A percentile compares a stretch with the other conserved stretches of the same genome.
phyloP scores from a whole-genome alignment of 2,888 invertebrate species.

The Sarcophaga rosellei region DNA sequence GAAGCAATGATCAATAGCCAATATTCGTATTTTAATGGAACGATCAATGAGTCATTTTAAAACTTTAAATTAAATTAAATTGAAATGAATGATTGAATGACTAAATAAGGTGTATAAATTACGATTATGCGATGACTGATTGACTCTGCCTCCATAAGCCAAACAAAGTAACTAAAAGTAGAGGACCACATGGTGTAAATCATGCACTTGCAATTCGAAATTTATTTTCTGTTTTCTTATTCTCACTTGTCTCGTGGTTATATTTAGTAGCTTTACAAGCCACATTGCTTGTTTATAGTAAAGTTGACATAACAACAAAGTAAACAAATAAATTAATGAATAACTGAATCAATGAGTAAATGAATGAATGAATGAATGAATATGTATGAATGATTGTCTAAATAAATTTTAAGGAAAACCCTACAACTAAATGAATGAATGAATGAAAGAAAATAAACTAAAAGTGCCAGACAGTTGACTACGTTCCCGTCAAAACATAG shows the following conservation, averaged over 20 bases:
- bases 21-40: too few species aligned
- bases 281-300: too few species aligned
- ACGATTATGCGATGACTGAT: slow-evolving; percentile 5
- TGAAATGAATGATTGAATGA: slow-evolving; percentile 25
- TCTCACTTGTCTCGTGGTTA: background rate
- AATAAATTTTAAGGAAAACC: slow-evolving; percentile 6
- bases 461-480: slow-evolving; percentile 64
- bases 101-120: slow-evolving; percentile 53
- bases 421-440: background rate
- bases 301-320: too few species aligned
- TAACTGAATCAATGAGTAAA: too few species aligned
- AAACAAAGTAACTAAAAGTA: slow-evolving; percentile 16
- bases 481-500: slow-evolving; percentile 49
- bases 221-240: slow-evolving; percentile 10
- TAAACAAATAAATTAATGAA: too few species aligned
- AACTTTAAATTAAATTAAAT: slow-evolving; percentile 31
- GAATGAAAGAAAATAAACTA: slow-evolving; percentile 19
- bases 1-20: slow-evolving; percentile 7
- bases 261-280: background rate
- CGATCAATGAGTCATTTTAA: slow-evolving; percentile 10
- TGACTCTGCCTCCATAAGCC: background rate
- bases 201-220: slow-evolving; percentile 31
- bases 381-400: background rate
- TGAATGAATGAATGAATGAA: too few species aligned
- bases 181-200: slow-evolving; percentile 21